Evolutionary conservation across 1,140 invertebrate species (phyloP).

Genomic region (Thrips palmi): DNA sequence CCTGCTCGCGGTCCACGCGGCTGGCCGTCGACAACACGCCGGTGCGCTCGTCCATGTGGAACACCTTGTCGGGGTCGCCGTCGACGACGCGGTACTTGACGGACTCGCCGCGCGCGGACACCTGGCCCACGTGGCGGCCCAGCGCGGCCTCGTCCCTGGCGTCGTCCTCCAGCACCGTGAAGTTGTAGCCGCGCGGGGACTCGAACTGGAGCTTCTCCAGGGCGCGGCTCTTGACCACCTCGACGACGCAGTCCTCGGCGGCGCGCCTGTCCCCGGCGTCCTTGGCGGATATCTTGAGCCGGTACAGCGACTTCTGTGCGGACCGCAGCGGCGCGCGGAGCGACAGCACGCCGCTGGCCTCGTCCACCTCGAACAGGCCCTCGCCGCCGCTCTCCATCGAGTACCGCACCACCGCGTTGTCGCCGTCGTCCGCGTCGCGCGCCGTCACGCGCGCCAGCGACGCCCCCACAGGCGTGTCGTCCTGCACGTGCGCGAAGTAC

Average conservation of each 20-base stretch:
- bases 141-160: slow-evolving; percentile 30
- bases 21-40: slow-evolving; percentile 63
- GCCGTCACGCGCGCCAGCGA: slow-evolving; percentile 53
- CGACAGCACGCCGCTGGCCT: slow-evolving; percentile 49
- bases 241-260: slow-evolving; percentile 54
- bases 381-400: slow-evolving; percentile 58
- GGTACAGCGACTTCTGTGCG: slow-evolving; percentile 44
- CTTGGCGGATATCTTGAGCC: slow-evolving; percentile 51
- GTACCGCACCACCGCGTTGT: slow-evolving; percentile 63
- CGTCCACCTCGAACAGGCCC: slow-evolving; percentile 56
- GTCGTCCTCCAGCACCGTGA: slow-evolving; percentile 57
- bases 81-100: slow-evolving; percentile 63
- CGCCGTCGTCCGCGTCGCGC: slow-evolving; percentile 59
- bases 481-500: slow-evolving; percentile 53
- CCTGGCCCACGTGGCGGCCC: slow-evolving; percentile 52
- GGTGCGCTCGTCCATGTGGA: slow-evolving; percentile 56
- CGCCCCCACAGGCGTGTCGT: slow-evolving; percentile 41
- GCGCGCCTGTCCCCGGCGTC: slow-evolving; percentile 56
- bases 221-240: slow-evolving; percentile 53
- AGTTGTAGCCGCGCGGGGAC: slow-evolving; percentile 52
- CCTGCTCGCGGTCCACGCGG: slow-evolving; percentile 67
- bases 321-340: slow-evolving; percentile 40
- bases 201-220: slow-evolving; percentile 53
- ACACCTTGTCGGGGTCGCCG: slow-evolving; percentile 61
- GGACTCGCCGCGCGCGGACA: slow-evolving; percentile 34